Evolutionary conservation across 1,140 invertebrate species (phyloP), one percentile per base, ranked within the genome.

Genomic region (Brachionus asplanchnoidis): DNA sequence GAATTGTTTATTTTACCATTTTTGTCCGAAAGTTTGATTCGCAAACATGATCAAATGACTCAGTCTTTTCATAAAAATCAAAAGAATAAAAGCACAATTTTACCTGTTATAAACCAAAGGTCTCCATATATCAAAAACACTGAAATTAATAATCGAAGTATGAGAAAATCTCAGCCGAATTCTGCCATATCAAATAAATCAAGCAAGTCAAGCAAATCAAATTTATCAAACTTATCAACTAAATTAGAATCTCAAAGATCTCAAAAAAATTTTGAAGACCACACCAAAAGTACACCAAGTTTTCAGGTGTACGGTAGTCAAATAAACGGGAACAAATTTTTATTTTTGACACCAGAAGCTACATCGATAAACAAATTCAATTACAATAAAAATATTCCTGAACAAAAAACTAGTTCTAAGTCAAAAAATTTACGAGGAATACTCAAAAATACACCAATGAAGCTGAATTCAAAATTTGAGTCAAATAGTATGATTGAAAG

Each of bases 1-100:
- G 73, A 77, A 50, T 28, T 77, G 12, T 77, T 77, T 77, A 36
- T 77, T 50, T 77, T 77, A n/a, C 73, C 73, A 14, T 77, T 77
- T 50, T 50, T 77, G 46, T 77, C 73, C 42, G 73, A 77, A 77
- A 77, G 73, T 77, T 26, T 77, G 42, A 77, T 77, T 50, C 40
- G 44, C 11, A 77, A 50, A 77, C 73, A 77, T 12, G 73, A 77
- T 12, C 73, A 50, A 77, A 40, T 73, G n/a, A 42, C 36, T 42
- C 32, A 73, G 20, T 40, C 68, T 36, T 17, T 42, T 73, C 42
- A 50, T 14, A 50, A 50, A 77, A 77, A 20, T 23, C 26, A 46
- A 75, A 42, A 17, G 44, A 77, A 77, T 11, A 77, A 77, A n/a
- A 70, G n/a, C 66, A 23, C 44, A 23, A 46, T 77, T 46, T 50